Base-by-base conservation (phyloP, 2,888 invertebrate genomes). In the Campoplex capitator region DNA sequence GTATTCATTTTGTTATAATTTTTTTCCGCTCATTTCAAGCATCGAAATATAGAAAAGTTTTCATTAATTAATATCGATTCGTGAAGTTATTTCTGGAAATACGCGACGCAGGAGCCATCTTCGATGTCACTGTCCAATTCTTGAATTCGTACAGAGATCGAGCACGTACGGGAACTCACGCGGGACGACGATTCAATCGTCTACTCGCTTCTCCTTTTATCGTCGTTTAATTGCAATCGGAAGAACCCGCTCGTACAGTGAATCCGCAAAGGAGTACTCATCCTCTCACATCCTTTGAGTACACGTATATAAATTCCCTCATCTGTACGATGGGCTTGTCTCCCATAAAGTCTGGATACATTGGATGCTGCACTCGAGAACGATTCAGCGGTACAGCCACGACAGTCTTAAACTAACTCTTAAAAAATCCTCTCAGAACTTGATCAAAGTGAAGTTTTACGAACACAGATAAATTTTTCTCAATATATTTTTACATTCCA, bases 201-300 rank as follows among this genome's bases (percentile, higher is more conserved):
- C 58, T 45, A 23, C 58, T 65, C 45, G 79, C 70, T 45, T 68
- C 79, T 79, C 73, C 48, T 74, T 71, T 86, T 73, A 85, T 87
- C 76, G 85, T 62, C 65, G 70, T 79, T 87, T 83, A 81, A 85
- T 85, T 83, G 73, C 83, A 83, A 87, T 88, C 85, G 84, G 71
- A 84, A 87, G 67, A 83, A 75, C 16, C 38, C 38, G 35, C 18
- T 67, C 18, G 79, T 67, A 48, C 76, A 45, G 35, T 78, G 84
- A 86, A 79, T 84, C 77, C 42, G 68, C 82, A 56, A 73, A 71
- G 42, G 77, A 77, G 65, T 54, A 83, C 73, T 73, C 75, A 23
- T 79, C 62, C 54, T 42, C 67, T 51, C 54, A n/a, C 54, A 54
- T 54, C 35, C 51, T 54, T 35, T 18, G 9, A 45, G n/a, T 16